Conservation (phyloP, 2,888 invertebrate species). For the Chrysina gloriosa region DNA sequence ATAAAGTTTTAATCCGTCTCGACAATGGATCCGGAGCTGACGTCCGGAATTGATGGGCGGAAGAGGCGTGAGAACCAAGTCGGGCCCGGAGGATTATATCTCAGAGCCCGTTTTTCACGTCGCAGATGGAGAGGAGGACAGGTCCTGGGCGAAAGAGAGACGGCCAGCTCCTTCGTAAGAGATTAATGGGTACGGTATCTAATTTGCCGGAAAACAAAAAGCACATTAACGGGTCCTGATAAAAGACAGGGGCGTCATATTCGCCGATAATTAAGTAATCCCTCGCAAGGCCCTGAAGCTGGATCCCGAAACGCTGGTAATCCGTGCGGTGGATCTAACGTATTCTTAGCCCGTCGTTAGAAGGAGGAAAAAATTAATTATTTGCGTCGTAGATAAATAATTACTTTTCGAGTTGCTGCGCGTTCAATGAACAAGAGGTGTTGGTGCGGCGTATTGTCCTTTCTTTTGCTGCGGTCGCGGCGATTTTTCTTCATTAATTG, state of each 20-base stretch:
- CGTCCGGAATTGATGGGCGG: neutral
- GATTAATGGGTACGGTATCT: conserved; percentile 35
- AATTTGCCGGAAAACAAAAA: conserved; percentile 36
- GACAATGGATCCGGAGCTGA: neutral
- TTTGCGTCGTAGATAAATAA: conserved; percentile 17
- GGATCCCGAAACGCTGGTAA: no score
- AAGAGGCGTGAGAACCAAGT: conserved; percentile 3
- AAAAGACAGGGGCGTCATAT: neutral
- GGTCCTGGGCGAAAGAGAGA: no score
- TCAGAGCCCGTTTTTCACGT: neutral
- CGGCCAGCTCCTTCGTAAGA: no score
- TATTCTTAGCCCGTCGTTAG: neutral
- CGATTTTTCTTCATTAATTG: neutral
- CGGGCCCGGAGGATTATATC: no score
- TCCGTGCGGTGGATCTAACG: no score
- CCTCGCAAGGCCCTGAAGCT: no score
- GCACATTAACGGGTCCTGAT: conserved; percentile 21
- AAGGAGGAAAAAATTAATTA: conserved; percentile 9
- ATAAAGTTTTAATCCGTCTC: conserved; percentile 21
- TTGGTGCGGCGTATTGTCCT: neutral
- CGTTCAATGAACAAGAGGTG: neutral
- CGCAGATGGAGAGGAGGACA: neutral
- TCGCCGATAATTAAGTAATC: neutral
- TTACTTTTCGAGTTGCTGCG: neutral
- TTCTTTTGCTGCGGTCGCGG: neutral